Percentiles rank a stretch among this genome's conserved stretches.
Evolutionary conservation across 2,113 vertebrate species (phyloP).

Genomic region (Scartelaos histophorus): DNA sequence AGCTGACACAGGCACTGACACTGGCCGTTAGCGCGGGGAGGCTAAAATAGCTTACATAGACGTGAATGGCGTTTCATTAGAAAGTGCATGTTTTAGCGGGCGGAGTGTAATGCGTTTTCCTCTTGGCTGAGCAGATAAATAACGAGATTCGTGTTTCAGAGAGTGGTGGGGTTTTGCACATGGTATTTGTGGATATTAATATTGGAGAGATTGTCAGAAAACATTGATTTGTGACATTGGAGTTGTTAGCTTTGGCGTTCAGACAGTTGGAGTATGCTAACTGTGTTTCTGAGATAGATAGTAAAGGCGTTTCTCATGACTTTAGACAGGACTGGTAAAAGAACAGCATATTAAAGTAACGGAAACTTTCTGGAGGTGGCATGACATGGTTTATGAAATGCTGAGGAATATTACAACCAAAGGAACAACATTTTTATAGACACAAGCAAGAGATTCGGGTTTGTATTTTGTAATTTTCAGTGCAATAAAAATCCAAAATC

Average conservation of each 20-base stretch:
- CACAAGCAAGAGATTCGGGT: too few species aligned
- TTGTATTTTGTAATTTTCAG: too few species aligned
- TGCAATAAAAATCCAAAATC: too few species aligned
- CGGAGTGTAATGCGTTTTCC: slow-evolving; percentile 30
- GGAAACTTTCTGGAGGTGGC: too few species aligned
- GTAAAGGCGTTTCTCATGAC: too few species aligned
- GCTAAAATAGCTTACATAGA: slow-evolving; percentile 26
- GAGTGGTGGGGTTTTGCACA: background rate
- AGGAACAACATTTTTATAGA: too few species aligned
- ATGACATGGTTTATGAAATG: too few species aligned
- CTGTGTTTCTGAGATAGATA: background rate
- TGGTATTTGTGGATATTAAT: background rate
- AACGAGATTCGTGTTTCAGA: slow-evolving; percentile 16
- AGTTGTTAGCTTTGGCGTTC: background rate
- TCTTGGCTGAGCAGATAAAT: slow-evolving; percentile 21
- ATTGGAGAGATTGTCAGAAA: background rate
- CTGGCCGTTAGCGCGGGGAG: slow-evolving; percentile 31
- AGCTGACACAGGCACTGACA: slow-evolving; percentile 47
- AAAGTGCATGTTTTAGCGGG: slow-evolving; percentile 32
- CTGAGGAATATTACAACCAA: too few species aligned
- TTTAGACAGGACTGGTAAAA: too few species aligned
- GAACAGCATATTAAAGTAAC: too few species aligned
- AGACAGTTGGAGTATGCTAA: background rate
- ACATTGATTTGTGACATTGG: background rate
- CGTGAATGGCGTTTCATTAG: slow-evolving; percentile 33